Evolutionary conservation across 2,113 vertebrate genomes (phyloP).

Genomic region (Scomber japonicus): DNA sequence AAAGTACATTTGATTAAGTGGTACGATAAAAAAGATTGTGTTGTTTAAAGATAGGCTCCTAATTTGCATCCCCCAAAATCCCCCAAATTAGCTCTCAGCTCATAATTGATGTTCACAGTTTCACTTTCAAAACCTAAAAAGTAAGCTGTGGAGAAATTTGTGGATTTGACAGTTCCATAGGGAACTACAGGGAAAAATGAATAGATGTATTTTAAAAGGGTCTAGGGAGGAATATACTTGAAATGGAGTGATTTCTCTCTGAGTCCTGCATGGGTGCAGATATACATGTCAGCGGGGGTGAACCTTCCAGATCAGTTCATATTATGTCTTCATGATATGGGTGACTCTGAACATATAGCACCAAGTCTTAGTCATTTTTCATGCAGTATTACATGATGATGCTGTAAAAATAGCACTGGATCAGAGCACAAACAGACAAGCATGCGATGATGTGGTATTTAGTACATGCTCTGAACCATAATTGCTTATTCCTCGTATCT

Average conservation of each 20-base stretch:
- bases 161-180: not conserved
- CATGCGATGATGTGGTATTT: not conserved
- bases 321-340: not conserved
- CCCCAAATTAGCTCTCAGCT: not conserved
- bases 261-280: not conserved
- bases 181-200: not conserved
- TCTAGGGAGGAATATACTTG: not conserved
- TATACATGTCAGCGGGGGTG: not conserved
- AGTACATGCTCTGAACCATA: not conserved
- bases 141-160: not conserved
- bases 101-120: slow-evolving; percentile 2
- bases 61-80: not conserved
- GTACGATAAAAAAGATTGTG: not conserved
- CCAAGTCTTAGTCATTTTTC: not conserved
- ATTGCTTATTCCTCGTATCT: slow-evolving; percentile 30
- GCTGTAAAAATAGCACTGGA: not conserved
- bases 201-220: not conserved
- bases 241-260: not conserved
- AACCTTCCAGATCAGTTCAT: not conserved
- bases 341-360: not conserved
- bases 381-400: not conserved
- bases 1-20: too few relatives aligned
- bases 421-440: not conserved
- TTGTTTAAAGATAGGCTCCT: not conserved
- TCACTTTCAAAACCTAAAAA: not conserved